phyloP scores from a whole-genome alignment of 1,140 invertebrate genomes.

The Eueides isabella region DNA sequence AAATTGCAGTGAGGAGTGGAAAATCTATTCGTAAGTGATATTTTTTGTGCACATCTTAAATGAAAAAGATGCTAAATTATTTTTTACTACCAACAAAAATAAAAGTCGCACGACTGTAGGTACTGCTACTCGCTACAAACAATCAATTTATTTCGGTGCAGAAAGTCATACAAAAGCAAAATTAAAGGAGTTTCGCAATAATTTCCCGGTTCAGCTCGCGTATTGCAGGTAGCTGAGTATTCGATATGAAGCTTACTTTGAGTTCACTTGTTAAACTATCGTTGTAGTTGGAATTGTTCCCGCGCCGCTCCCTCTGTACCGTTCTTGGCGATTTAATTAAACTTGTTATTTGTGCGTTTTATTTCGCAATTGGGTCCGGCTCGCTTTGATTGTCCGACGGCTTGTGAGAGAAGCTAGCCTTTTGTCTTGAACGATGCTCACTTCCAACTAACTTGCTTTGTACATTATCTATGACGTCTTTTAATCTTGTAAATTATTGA shows the following conservation, averaged over 20 bases:
- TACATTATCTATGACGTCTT: background rate
- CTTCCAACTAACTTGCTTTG: slow-evolving; percentile 30
- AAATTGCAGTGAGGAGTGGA: background rate
- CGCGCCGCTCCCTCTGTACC: slow-evolving; percentile 46
- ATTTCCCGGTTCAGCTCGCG: slow-evolving; percentile 64
- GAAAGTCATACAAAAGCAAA: slow-evolving; percentile 42
- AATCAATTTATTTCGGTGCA: slow-evolving; percentile 2
- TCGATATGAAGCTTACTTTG: slow-evolving; percentile 69
- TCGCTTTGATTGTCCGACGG: slow-evolving; percentile 71
- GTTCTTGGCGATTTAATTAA: slow-evolving; percentile 80
- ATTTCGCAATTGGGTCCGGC: slow-evolving; percentile 71
- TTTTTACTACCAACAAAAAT: background rate
- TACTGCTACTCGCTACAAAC: background rate
- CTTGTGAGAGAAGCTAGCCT: slow-evolving; percentile 51
- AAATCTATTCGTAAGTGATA: background rate
- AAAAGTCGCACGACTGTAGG: background rate
- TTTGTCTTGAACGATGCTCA: slow-evolving; percentile 48
- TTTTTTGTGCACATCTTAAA: background rate
- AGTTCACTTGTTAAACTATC: slow-evolving; percentile 78
- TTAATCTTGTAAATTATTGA: background rate
- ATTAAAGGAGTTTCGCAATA: slow-evolving; percentile 56
- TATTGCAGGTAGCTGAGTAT: slow-evolving; percentile 58
- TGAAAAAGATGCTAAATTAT: too few species aligned
- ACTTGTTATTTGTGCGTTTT: slow-evolving; percentile 80
- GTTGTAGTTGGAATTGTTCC: slow-evolving; percentile 71